Evolutionary conservation across 2,888 invertebrate genomes (phyloP).

Genomic region (Eilema sororculum): DNA sequence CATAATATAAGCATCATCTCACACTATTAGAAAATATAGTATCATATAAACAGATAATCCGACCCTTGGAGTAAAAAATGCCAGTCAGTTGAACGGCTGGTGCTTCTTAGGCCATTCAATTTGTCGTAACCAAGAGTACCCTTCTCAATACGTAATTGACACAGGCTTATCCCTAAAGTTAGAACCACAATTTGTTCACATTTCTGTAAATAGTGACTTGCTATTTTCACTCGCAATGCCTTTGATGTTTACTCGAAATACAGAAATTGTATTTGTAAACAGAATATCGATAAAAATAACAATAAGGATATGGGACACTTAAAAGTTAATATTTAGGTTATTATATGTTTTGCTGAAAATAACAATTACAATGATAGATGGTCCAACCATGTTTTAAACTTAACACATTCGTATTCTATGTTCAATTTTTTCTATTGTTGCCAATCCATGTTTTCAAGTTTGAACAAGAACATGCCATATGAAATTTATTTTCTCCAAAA

Average conservation of each 20-base stretch:
- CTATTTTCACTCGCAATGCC: slow-evolving; percentile 55
- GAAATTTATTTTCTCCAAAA: too few relatives aligned
- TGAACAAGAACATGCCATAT: too few relatives aligned
- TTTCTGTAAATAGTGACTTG: slow-evolving; percentile 70
- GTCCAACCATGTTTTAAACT: too few relatives aligned
- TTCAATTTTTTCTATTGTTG: too few relatives aligned
- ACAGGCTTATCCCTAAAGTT: slow-evolving; percentile 81
- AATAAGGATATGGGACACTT: not conserved
- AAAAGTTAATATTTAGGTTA: not conserved
- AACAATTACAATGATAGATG: not conserved
- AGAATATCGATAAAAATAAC: slow-evolving; percentile 23
- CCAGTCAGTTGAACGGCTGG: slow-evolving; percentile 67
- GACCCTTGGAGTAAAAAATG: slow-evolving; percentile 77
- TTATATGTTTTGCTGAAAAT: not conserved
- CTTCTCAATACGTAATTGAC: slow-evolving; percentile 85
- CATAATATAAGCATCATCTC: slow-evolving; percentile 30
- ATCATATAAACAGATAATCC: slow-evolving; percentile 67
- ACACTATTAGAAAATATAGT: slow-evolving; percentile 62
- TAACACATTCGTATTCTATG: too few relatives aligned
- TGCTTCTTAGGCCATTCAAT: slow-evolving; percentile 79
- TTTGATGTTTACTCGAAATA: slow-evolving; percentile 48
- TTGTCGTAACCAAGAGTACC: slow-evolving; percentile 77
- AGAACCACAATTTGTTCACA: slow-evolving; percentile 80
- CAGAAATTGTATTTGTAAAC: slow-evolving; percentile 47
- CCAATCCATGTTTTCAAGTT: too few relatives aligned